Evolutionary conservation across 1,140 invertebrate genomes (phyloP).

Genomic region (Armadillidium nasatum): DNA sequence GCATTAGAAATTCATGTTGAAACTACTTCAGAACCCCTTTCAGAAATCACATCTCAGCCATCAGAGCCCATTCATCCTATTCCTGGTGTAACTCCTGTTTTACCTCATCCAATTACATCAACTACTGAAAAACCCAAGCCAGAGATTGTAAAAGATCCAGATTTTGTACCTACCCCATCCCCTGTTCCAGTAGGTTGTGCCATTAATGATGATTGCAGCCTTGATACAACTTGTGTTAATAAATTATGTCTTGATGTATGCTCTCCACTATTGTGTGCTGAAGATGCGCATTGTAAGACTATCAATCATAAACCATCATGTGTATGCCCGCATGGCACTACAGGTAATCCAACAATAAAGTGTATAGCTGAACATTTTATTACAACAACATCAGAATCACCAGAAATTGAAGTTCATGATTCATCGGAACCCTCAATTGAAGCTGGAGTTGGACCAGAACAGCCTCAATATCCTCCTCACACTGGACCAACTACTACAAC

Average conservation of each 20-base stretch:
- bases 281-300: conserved; percentile 64
- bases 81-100: conserved; percentile 10
- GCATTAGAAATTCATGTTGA: conserved; percentile 46
- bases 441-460: conserved; percentile 69
- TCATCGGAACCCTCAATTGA: conserved; percentile 47
- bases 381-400: conserved; percentile 16
- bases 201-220: conserved; percentile 66
- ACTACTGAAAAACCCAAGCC: conserved; percentile 45
- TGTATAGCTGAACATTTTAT: conserved; percentile 25
- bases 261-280: conserved; percentile 58
- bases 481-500: conserved; percentile 29
- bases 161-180: conserved; percentile 49
- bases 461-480: conserved; percentile 54
- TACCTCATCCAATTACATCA: conserved; percentile 10
- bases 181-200: conserved; percentile 60
- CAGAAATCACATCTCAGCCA: conserved; percentile 18
- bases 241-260: conserved; percentile 72
- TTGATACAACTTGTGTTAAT: conserved; percentile 67
- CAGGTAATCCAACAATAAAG: conserved; percentile 34
- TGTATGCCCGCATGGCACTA: conserved; percentile 30
- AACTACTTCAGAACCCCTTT: conserved; percentile 17
- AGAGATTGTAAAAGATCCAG: conserved; percentile 35
- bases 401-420: conserved; percentile 62
- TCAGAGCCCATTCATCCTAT: conserved; percentile 26
- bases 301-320: conserved; percentile 44